Evolutionary conservation across 1,140 invertebrate genomes (phyloP).

Genomic region (Lasaia peninsularis): DNA sequence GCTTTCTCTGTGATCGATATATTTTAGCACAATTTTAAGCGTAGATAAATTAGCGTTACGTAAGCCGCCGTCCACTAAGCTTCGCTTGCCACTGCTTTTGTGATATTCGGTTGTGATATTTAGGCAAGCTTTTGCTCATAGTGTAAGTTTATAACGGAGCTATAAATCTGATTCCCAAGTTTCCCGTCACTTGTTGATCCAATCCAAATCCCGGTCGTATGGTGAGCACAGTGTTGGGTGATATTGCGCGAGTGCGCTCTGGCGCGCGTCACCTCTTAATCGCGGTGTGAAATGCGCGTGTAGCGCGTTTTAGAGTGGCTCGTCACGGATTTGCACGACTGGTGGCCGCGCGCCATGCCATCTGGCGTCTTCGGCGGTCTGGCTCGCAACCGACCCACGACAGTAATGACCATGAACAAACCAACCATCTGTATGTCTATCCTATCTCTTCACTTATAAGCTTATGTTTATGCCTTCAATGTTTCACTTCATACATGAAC

Average conservation of each 20-base stretch:
- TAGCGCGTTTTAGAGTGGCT: constrained; percentile 75
- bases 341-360: constrained; percentile 81
- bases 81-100: constrained; percentile 74
- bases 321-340: constrained; percentile 81
- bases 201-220: constrained; percentile 34
- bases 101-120: constrained; percentile 76
- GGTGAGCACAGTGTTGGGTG: constrained; percentile 33
- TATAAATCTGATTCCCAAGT: constrained; percentile 29
- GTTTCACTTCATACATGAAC: constrained; percentile 20
- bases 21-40: constrained; percentile 69
- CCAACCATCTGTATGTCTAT: constrained; percentile 77
- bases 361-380: constrained; percentile 80
- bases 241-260: constrained; percentile 27
- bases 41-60: constrained; percentile 66
- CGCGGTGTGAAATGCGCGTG: constrained; percentile 48
- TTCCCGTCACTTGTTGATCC: constrained; percentile 48
- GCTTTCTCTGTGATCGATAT: constrained; percentile 72
- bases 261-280: constrained; percentile 50
- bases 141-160: constrained; percentile 35
- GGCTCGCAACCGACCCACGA: constrained; percentile 78
- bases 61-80: constrained; percentile 74
- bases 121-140: constrained; percentile 70
- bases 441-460: constrained; percentile 57
- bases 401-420: constrained; percentile 76
- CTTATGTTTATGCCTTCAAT: constrained; percentile 41